Percentiles rank a stretch among this genome's conserved stretches.
phyloP scores from a whole-genome alignment of 2,797 vertebrate species.

The Sarcophilus harrisii region DNA sequence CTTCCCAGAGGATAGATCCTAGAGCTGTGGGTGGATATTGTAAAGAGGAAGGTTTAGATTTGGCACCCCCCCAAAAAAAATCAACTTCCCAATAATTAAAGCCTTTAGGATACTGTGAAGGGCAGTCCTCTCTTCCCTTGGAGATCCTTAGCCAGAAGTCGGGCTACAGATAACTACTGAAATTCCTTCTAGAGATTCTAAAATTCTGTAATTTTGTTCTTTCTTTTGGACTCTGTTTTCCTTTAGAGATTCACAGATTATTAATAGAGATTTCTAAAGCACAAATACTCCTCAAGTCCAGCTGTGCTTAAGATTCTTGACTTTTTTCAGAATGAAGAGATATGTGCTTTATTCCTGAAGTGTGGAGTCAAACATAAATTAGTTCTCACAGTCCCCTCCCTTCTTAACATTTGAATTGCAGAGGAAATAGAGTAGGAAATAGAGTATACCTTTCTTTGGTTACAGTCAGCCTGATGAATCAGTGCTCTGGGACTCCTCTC shows the following conservation, averaged over 20 bases:
- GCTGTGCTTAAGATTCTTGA: constrained; percentile 27
- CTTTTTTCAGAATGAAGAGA: constrained; percentile 9
- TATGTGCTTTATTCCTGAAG: background rate
- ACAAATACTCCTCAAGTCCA: background rate
- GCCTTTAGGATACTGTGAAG: background rate
- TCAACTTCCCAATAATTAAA: background rate
- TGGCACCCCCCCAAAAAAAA: background rate
- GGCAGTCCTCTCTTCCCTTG: background rate
- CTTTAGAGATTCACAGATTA: constrained; percentile 48
- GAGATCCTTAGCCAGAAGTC: background rate
- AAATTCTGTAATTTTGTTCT: background rate
- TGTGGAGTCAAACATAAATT: background rate
- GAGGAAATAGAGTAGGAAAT: background rate
- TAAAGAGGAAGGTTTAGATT: background rate
- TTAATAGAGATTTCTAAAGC: background rate
- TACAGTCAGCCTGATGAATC: background rate
- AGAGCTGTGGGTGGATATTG: background rate
- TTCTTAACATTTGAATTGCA: background rate
- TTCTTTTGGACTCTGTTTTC: background rate
- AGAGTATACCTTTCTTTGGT: background rate
- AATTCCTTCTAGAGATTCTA: background rate
- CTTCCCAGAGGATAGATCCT: background rate
- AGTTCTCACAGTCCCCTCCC: background rate
- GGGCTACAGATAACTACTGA: background rate
- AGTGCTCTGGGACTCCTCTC: background rate